phyloP scores from a whole-genome alignment of 1,140 invertebrate genomes.

The Drosophila ogumai region DNA sequence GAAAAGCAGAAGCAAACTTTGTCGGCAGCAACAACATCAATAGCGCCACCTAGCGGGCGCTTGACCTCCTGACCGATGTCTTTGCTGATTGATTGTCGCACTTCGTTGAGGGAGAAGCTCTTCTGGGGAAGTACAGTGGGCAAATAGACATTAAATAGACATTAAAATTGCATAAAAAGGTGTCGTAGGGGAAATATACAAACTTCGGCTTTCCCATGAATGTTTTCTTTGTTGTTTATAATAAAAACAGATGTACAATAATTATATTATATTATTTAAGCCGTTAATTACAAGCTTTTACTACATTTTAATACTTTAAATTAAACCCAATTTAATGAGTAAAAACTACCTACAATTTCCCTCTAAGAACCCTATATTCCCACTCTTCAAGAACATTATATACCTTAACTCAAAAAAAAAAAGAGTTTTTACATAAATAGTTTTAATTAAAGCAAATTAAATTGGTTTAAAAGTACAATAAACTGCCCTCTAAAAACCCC shows the following conservation, averaged over 20 bases:
- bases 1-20: slow-evolving; percentile 15
- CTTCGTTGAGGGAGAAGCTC: slow-evolving; percentile 25
- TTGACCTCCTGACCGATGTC: slow-evolving; percentile 56
- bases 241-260: too few relatives aligned
- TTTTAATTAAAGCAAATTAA: too few relatives aligned
- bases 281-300: background rate
- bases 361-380: too few relatives aligned
- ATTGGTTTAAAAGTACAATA: too few relatives aligned
- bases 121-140: slow-evolving; percentile 25
- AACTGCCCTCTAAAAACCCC: too few relatives aligned
- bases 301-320: background rate
- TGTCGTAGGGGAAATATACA: too few relatives aligned
- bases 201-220: too few relatives aligned
- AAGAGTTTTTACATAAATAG: too few relatives aligned
- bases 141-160: background rate
- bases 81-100: slow-evolving; percentile 69
- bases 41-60: slow-evolving; percentile 61
- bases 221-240: too few relatives aligned
- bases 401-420: too few relatives aligned
- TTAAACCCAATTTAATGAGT: background rate
- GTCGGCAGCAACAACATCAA: slow-evolving; percentile 27
- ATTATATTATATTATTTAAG: too few relatives aligned
- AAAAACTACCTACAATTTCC: background rate
- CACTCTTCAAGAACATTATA: too few relatives aligned
- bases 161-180: background rate